These are phyloP conservation scores for Mus spicilegus DNA, from an alignment of 2,113 vertebrate species.

Conservation along the genomic window DNA sequence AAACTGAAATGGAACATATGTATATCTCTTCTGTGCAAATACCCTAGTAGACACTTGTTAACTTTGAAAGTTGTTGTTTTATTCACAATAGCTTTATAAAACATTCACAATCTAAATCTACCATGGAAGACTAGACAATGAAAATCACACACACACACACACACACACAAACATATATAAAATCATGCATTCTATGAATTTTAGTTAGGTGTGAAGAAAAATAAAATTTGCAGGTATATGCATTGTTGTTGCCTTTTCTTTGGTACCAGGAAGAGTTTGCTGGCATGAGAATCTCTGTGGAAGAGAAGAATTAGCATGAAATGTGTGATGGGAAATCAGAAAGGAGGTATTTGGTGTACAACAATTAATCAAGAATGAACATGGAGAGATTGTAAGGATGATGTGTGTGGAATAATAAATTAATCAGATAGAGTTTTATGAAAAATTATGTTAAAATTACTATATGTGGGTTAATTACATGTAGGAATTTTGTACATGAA, in stretches of 20 bases:
- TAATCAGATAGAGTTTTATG: neutral
- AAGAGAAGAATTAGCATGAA: neutral
- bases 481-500: neutral
- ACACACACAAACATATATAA: too few species aligned
- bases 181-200: too few species aligned
- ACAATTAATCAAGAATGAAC: neutral
- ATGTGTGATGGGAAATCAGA: neutral
- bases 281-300: neutral
- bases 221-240: too few species aligned
- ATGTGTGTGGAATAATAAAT: neutral
- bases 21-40: neutral
- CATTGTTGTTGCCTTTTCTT: neutral
- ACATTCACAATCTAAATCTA: neutral
- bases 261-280: neutral
- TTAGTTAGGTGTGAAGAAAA: too few species aligned
- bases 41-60: neutral
- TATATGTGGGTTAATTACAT: neutral
- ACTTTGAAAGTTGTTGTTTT: neutral
- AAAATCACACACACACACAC: too few species aligned
- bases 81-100: neutral
- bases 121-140: neutral
- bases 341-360: neutral
- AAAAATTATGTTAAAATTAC: neutral
- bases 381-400: neutral
- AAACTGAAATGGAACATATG: neutral